Percentiles rank a stretch among this genome's conserved stretches.
Evolutionary conservation across 2,113 vertebrate species (phyloP).

Genomic region (Antigone vipio): DNA sequence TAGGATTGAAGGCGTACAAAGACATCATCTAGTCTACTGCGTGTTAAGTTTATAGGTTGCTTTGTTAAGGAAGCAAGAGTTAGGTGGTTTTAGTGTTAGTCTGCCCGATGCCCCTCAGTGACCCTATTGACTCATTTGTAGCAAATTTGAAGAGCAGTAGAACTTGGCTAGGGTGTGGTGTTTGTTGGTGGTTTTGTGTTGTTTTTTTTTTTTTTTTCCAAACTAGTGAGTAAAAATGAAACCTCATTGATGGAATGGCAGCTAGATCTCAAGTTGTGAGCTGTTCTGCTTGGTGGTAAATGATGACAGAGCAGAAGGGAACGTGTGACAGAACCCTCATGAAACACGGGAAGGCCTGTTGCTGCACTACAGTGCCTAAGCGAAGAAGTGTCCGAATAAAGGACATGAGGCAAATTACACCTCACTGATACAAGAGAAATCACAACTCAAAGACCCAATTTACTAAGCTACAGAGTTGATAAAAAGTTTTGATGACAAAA

Average conservation of each 20-base stretch:
- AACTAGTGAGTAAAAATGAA: neutral
- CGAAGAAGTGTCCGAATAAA: neutral
- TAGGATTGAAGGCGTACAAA: neutral
- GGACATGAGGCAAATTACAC: neutral
- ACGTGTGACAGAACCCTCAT: neutral
- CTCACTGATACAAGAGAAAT: neutral
- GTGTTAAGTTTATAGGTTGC: neutral
- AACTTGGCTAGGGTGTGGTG: neutral
- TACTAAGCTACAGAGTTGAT: neutral
- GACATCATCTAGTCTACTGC: neutral
- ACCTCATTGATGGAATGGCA: neutral
- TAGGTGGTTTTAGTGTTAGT: neutral
- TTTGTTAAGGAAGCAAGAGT: conserved; percentile 15
- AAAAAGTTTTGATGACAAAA: neutral
- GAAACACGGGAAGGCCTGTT: neutral
- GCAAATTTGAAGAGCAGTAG: neutral
- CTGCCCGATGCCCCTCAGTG: neutral
- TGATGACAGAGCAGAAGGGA: neutral
- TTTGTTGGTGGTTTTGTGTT: too few relatives aligned
- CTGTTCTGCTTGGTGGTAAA: neutral
- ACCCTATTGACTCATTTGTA: neutral
- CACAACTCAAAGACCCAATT: neutral
- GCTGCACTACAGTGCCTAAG: neutral
- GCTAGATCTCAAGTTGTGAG: neutral
- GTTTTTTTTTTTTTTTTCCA: neutral